Percentiles rank a stretch among this genome's conserved stretches.
phyloP scores from a whole-genome alignment of 2,888 invertebrate genomes.

The Meteorus cinctellus region DNA sequence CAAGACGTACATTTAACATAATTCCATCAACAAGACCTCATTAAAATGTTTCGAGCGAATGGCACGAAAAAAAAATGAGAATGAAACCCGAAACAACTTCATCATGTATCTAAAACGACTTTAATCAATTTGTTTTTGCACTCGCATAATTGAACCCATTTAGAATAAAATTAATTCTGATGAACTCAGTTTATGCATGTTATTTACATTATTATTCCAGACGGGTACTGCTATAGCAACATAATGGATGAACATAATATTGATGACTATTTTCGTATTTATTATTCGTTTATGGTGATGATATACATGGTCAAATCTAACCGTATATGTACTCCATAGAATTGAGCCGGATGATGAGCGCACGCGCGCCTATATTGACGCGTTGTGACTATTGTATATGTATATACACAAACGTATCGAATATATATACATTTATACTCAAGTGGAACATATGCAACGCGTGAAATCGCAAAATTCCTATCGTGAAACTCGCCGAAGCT shows the following conservation, averaged over 20 bases:
- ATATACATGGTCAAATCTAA: not conserved
- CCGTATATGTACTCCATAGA: not conserved
- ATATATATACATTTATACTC: constrained; percentile 6
- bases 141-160: not conserved
- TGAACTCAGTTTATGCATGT: too few species aligned
- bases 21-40: constrained; percentile 11
- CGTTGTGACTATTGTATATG: constrained; percentile 19
- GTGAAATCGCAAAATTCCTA: constrained; percentile 7
- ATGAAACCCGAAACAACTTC: not conserved
- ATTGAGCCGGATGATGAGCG: constrained; percentile 54
- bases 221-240: not conserved
- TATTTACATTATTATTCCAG: not conserved
- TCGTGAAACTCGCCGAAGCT: not conserved
- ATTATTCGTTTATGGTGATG: constrained; percentile 10
- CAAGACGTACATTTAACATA: not conserved
- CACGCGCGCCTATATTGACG: constrained; percentile 70
- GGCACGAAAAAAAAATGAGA: not conserved
- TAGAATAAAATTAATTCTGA: not conserved
- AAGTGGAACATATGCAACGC: constrained; percentile 5
- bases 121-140: not conserved
- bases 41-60: not conserved
- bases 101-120: not conserved
- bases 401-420: constrained; percentile 13
- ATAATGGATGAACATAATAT: not conserved
- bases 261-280: not conserved